Evolutionary conservation across 2,888 invertebrate genomes (phyloP).

Genomic region (Apocheima hispidaria): DNA sequence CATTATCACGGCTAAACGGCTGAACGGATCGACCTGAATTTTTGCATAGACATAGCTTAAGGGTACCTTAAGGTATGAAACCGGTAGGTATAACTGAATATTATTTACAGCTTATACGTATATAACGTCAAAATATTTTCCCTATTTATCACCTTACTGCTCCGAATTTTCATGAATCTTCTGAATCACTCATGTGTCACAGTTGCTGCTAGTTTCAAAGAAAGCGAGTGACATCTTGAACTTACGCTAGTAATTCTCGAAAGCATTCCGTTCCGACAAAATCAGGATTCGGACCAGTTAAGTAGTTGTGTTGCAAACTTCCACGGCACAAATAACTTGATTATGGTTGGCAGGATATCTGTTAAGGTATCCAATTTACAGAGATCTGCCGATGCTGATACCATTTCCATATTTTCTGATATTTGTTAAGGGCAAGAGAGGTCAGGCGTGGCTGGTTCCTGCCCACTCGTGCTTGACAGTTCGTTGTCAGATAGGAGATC

Average conservation of each 20-base stretch:
- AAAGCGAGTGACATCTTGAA: slow-evolving; percentile 9
- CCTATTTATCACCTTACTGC: no score
- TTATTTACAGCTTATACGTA: no score
- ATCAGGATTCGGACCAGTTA: slow-evolving; percentile 48
- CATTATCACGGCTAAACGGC: no score
- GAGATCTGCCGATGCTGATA: slow-evolving; percentile 31
- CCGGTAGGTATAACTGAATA: no score
- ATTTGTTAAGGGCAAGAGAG: slow-evolving; percentile 26
- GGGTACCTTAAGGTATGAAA: no score
- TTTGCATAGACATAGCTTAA: no score
- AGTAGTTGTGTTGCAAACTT: slow-evolving; percentile 46
- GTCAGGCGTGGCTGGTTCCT: slow-evolving; percentile 44
- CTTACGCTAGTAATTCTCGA: slow-evolving; percentile 40
- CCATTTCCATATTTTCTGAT: slow-evolving; percentile 3
- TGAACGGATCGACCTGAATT: no score
- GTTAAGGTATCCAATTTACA: slow-evolving; percentile 43
- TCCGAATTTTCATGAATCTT: no score
- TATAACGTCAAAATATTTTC: no score
- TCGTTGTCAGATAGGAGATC: slow-evolving; percentile 49
- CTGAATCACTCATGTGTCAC: no score
- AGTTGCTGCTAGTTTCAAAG: background rate
- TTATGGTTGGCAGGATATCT: slow-evolving; percentile 51
- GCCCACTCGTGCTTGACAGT: slow-evolving; percentile 48
- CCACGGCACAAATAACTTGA: slow-evolving; percentile 53
- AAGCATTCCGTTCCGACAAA: slow-evolving; percentile 48